These are phyloP conservation scores for Agrenia bidenticulata DNA, from an alignment of 2,888 invertebrate species.

Conservation along the genomic window DNA sequence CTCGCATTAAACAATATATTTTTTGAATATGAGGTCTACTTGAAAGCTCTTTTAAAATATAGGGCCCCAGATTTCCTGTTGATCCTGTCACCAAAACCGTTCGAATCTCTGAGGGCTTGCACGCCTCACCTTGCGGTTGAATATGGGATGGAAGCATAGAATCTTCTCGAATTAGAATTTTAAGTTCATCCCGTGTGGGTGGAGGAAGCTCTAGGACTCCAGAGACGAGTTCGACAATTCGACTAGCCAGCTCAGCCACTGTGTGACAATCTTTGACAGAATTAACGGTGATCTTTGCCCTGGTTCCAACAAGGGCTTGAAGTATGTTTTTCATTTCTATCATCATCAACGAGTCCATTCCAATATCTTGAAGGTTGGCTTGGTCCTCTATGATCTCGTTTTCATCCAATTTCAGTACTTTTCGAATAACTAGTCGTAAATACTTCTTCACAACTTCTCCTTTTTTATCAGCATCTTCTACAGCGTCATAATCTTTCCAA, in stretches of 20 bases:
- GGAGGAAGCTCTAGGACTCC: background rate
- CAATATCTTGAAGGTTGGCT: constrained; percentile 31
- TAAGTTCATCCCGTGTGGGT: constrained; percentile 11
- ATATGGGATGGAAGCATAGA: constrained; percentile 25
- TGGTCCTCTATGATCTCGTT: constrained; percentile 28
- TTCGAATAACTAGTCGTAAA: constrained; percentile 16
- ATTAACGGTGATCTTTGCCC: constrained; percentile 21
- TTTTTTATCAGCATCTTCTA: constrained; percentile 8
- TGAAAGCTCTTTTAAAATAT: constrained; percentile 17
- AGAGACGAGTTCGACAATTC: background rate
- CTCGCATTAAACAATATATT: constrained; percentile 24
- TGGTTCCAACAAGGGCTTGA: constrained; percentile 26
- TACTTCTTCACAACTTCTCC: constrained; percentile 13
- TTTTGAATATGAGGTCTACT: background rate
- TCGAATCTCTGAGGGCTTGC: background rate
- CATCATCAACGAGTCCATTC: constrained; percentile 36
- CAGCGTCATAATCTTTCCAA: constrained; percentile 28
- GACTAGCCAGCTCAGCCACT: constrained; percentile 7
- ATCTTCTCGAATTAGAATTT: constrained; percentile 19
- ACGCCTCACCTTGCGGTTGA: background rate
- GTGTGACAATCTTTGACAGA: constrained; percentile 32
- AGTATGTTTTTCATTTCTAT: constrained; percentile 37
- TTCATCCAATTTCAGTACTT: constrained; percentile 27
- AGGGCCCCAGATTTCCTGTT: constrained; percentile 26
- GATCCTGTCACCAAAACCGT: constrained; percentile 20